Evolutionary conservation across 2,113 vertebrate genomes (phyloP), one percentile per base, ranked within the genome.

Genomic region (Cottus gobio): DNA sequence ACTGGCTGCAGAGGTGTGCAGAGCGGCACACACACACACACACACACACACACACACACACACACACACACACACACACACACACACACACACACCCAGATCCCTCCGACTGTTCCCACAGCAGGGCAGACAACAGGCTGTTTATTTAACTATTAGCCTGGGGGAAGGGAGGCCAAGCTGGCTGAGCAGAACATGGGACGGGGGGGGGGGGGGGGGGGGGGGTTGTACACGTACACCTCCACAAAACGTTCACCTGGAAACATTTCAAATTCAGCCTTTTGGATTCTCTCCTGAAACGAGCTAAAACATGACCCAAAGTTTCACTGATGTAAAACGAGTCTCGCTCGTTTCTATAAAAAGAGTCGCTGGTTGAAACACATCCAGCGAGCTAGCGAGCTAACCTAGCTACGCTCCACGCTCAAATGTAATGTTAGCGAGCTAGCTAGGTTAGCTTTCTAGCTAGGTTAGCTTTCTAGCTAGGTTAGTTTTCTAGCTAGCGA

Each of bases 121-220:
- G 78, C 75, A 82, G 72, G 74, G 67, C 80, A 77, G 83, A 89
- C 88, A 90, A 77, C 71, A 65, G 81, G 74, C 88, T 92, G 90
- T 93, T 93, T 91, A 91, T 90, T 88, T 93, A 93, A 88, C 76
- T 64, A 83, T 87, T 87, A 85, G 87, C 20, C 71, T n/a, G 61
- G 79, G 82, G 83, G 84, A 82, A 77, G 85, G 76, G 79, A 69
- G 69, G 37, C 52, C 44, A 34, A 79, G 63, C 65, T 64, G 61
- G 75, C 71, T 67, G 42, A 74, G 60, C 30, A 36, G 62, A 39
- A 16, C n/a, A n/a, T n/a, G n/a, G n/a, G n/a, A n/a, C n/a, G 67
- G 1, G 15, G 56, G 75, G 72, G 67, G 62, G 34, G 16, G 16
- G 67, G 1, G 15, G 56, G 75, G 72, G 67, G 62, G 34, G 16